phyloP scores from a whole-genome alignment of 2,888 invertebrate genomes.

The Melikaiella ostensackeni region DNA sequence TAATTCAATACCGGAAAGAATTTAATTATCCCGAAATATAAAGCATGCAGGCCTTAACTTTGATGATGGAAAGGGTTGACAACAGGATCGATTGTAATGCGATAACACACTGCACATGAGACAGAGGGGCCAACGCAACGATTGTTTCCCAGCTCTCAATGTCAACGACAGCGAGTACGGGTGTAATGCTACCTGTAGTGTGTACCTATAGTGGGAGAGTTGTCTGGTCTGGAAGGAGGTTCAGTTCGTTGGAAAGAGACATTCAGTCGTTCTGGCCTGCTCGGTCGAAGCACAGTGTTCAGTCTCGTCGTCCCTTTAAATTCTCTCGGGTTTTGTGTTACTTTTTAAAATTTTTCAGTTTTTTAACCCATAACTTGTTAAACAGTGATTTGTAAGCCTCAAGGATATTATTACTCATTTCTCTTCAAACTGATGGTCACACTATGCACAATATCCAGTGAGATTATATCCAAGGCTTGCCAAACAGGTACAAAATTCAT shows the following conservation, averaged over 20 bases:
- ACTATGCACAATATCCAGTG: constrained; percentile 37
- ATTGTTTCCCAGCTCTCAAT: constrained; percentile 56
- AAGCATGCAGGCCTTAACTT: constrained; percentile 4
- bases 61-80: constrained; percentile 5
- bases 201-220: constrained; percentile 44
- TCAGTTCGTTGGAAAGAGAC: constrained; percentile 57
- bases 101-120: constrained; percentile 9
- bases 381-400: not conserved
- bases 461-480: constrained; percentile 36
- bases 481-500: constrained; percentile 29
- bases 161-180: constrained; percentile 47
- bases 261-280: constrained; percentile 69
- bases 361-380: not conserved
- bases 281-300: constrained; percentile 60
- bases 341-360: not conserved
- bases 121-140: constrained; percentile 49
- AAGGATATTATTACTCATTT: constrained; percentile 11
- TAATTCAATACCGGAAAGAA: constrained; percentile 21
- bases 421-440: not conserved
- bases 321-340: constrained; percentile 41
- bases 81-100: constrained; percentile 36
- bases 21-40: constrained; percentile 31
- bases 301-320: not conserved
- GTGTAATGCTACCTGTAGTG: constrained; percentile 27
- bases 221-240: constrained; percentile 56